phyloP scores from a whole-genome alignment of 2,888 invertebrate genomes.

The Melinaea marsaeus region DNA sequence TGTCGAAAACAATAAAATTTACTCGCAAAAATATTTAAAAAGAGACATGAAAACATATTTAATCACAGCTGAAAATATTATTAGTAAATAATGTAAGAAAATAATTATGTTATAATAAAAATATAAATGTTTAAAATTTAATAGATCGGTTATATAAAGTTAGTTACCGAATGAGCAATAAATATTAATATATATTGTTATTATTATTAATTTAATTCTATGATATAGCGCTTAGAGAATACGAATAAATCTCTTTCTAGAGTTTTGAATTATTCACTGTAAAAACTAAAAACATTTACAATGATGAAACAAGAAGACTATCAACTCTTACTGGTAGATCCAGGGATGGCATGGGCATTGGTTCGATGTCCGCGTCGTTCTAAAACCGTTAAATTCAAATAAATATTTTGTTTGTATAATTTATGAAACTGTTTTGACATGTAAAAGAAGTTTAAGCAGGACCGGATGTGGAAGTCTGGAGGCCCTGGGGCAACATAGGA shows the following conservation, averaged over 20 bases:
- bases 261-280: slow-evolving; percentile 1
- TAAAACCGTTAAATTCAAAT: slow-evolving; percentile 32
- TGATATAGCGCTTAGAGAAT: background rate
- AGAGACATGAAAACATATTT: too few relatives aligned
- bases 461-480: too few relatives aligned
- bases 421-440: slow-evolving; percentile 7
- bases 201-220: background rate
- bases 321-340: slow-evolving; percentile 47
- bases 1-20: too few relatives aligned
- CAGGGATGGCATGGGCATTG: slow-evolving; percentile 45
- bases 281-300: slow-evolving; percentile 20
- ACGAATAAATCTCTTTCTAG: background rate
- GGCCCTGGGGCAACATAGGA: too few relatives aligned
- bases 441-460: slow-evolving; percentile 14
- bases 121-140: too few relatives aligned
- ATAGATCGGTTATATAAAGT: too few relatives aligned
- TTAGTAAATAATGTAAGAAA: too few relatives aligned
- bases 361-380: slow-evolving; percentile 59
- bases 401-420: slow-evolving; percentile 13
- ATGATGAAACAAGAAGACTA: slow-evolving; percentile 10
- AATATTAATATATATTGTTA: too few relatives aligned
- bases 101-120: too few relatives aligned
- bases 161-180: too few relatives aligned
- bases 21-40: too few relatives aligned
- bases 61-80: too few relatives aligned